Base-by-base conservation (phyloP, 2,888 invertebrate species). In the Stenurella melanura region DNA sequence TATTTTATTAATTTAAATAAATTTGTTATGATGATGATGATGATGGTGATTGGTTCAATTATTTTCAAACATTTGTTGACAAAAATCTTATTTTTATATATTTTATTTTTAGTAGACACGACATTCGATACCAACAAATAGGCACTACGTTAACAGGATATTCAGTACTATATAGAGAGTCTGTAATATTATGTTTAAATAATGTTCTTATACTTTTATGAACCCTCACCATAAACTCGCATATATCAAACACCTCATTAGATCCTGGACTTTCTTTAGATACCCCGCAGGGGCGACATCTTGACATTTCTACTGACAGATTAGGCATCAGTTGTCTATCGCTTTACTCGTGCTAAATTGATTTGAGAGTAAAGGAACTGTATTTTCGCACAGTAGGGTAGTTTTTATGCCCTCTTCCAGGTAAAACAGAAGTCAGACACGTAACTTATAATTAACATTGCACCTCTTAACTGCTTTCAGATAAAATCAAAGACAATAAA, bases 301-400 rank as follows among this genome's bases (percentile, higher is more conserved):
- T 50, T n/a, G 50, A 50, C 50, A 50, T n/a, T n/a, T 50, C 50
- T 50, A 50, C 50, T 50, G 50, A 50, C 50, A 50, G 50, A 50
- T 50, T n/a, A 50, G 50, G 50, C 50, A 50, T 50, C 50, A 50
- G 50, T n/a, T n/a, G n/a, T n/a, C 12, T n/a, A 42, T 12, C 42
- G 12, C 42, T n/a, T 50, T 6, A 6, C 50, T 50, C 50, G n/a
- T 50, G 50, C 15, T 50, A 50, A 6, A 50, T 50, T n/a, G 50
- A 50, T 50, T 15, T 50, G 50, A n/a, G 42, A 42, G 11, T 42
- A 42, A 0, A 42, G 50, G 15, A 50, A 50, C 50, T 50, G 50
- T 50, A 50, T 15, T n/a, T 50, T 50, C n/a, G 50, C 50, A 50
- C 50, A 50, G n/a, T n/a, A 5, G 50, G 50, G 50, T n/a, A n/a